phyloP scores from a whole-genome alignment of 2,113 vertebrate genomes.

The Dolichallabes microphthalmus region DNA sequence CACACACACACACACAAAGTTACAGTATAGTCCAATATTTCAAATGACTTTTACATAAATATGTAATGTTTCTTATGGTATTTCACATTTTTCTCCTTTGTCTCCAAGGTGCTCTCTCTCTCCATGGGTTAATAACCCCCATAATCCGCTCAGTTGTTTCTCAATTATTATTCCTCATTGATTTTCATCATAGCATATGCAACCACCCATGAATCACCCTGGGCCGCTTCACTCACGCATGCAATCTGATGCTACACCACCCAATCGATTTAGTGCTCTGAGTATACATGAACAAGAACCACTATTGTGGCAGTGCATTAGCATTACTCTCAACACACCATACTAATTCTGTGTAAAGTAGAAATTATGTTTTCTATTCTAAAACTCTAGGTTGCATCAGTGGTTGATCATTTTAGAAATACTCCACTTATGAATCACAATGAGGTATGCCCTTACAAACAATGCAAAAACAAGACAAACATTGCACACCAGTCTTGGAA shows the following conservation, averaged over 20 bases:
- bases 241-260: constrained; percentile 64
- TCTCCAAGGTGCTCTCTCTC: constrained; percentile 16
- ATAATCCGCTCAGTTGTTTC: constrained; percentile 73
- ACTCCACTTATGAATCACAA: constrained; percentile 4
- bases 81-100: constrained; percentile 23
- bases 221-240: constrained; percentile 50
- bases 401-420: constrained; percentile 15
- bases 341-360: constrained; percentile 32
- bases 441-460: constrained; percentile 15
- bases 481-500: background rate
- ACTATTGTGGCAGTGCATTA: constrained; percentile 63
- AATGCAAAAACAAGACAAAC: background rate
- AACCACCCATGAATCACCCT: constrained; percentile 69
- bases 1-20: background rate
- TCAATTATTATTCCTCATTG: constrained; percentile 78
- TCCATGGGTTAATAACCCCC: constrained; percentile 68
- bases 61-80: background rate
- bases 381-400: constrained; percentile 3
- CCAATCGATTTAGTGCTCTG: constrained; percentile 67
- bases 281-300: constrained; percentile 59
- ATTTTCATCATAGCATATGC: constrained; percentile 74
- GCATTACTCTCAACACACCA: constrained; percentile 44
- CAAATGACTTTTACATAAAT: constrained; percentile 17
- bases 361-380: constrained; percentile 23
- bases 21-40: constrained; percentile 32